Base-by-base conservation (phyloP, 2,888 invertebrate genomes). In the Plagiodera versicolora region DNA sequence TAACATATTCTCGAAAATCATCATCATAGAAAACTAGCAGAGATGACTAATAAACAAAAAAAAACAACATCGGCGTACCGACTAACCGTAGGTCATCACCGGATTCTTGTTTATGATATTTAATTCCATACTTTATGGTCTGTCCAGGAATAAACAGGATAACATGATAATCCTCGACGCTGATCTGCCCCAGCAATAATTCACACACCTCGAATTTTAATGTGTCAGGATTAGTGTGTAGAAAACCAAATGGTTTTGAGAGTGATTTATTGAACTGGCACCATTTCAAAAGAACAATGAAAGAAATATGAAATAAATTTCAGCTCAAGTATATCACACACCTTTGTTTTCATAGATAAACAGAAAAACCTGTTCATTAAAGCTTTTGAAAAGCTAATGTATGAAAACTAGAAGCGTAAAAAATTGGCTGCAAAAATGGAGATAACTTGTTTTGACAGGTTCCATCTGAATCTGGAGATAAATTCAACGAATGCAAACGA, bases 111-210 rank as follows among this genome's bases (percentile, higher is more conserved):
- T 53, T 53, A 53, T 53, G 53, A 45, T 45, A 35, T 48, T 60
- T 71, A 71, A 69, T 70, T 64, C 67, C 58, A 53, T 67, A 65
- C 51, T 70, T 69, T 72, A 74, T 73, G 67, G 59, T 70, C 70
- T 70, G 71, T 71, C 70, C 62, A 56, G 70, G 72, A 72, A 72
- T 72, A 73, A 71, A 69, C 63, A 65, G 70, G 67, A 71, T 74
- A 72, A 74, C 74, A 74, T 69, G 67, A 73, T 74, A 73, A 74
- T 74, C 70, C 72, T 62, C 54, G 63, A 70, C 63, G 64, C 65
- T 70, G 72, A 69, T 71, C 68, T 60, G 64, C 57, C 59, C 44
- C 44, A 17, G 47, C 58, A 58, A 65, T 65, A 65, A 61, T 60
- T 65, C 60, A 65, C 58, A 54, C 56, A 53, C 56, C 65, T 53